Evolutionary conservation across 1,140 invertebrate genomes (phyloP).

Genomic region (Aphelinus certus): DNA sequence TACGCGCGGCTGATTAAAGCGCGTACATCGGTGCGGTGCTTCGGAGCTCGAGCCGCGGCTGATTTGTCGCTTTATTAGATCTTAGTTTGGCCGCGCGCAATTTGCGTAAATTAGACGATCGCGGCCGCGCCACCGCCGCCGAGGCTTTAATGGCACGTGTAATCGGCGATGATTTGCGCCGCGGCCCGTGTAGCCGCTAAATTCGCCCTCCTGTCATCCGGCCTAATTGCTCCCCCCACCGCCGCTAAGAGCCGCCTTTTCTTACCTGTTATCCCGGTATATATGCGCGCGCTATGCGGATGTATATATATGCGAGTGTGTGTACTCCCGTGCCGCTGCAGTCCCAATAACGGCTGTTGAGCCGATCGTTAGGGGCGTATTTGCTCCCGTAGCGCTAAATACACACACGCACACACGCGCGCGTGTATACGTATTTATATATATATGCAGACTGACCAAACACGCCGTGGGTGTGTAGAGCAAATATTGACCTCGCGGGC

Average conservation of each 20-base stretch:
- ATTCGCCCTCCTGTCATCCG: conserved; percentile 12
- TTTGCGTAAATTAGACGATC: conserved; percentile 66
- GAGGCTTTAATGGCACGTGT: conserved; percentile 51
- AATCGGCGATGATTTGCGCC: conserved; percentile 53
- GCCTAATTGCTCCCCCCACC: neutral
- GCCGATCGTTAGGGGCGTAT: neutral
- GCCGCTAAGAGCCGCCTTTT: conserved; percentile 10
- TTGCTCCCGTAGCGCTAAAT: too few species aligned
- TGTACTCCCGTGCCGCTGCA: neutral
- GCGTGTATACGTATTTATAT: too few species aligned
- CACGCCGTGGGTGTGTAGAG: too few species aligned
- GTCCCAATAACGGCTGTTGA: neutral
- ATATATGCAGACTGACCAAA: too few species aligned
- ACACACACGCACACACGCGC: too few species aligned
- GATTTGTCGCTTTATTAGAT: conserved; percentile 68
- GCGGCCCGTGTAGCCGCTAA: neutral
- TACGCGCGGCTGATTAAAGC: neutral
- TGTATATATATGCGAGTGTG: neutral
- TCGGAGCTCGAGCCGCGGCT: conserved; percentile 45
- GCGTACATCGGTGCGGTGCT: neutral
- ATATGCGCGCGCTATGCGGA: neutral
- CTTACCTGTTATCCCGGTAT: neutral
- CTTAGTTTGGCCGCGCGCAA: conserved; percentile 58
- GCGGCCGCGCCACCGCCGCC: neutral
- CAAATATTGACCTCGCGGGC: too few species aligned